Evolutionary conservation across 2,888 invertebrate genomes (phyloP).

Genomic region (Allolobophora icterica): DNA sequence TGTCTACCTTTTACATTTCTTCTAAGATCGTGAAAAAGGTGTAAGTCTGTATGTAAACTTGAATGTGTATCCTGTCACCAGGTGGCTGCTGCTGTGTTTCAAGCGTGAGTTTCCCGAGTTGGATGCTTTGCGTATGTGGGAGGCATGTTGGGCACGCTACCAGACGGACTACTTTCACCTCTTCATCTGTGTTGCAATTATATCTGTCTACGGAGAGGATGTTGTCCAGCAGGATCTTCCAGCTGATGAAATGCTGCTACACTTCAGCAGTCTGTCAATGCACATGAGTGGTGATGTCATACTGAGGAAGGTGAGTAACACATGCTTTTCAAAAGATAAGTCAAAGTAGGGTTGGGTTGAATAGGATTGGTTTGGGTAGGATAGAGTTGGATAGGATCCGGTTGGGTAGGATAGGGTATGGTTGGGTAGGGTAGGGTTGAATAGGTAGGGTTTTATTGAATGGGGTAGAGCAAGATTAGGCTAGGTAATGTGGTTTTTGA

Average conservation of each 20-base stretch:
- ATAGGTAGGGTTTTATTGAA: no score
- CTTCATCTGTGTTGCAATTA: conserved; percentile 89
- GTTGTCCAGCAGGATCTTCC: conserved; percentile 89
- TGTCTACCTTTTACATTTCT: no score
- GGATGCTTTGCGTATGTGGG: conserved; percentile 90
- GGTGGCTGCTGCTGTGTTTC: conserved; percentile 91
- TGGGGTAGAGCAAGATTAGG: neutral
- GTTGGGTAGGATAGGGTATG: neutral
- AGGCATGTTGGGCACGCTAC: conserved; percentile 96
- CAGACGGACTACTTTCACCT: conserved; percentile 94
- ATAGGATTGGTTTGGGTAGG: neutral
- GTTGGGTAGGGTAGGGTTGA: neutral
- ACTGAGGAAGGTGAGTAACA: conserved; percentile 74
- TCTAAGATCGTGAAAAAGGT: no score
- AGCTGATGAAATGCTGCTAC: conserved; percentile 91
- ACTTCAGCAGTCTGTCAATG: conserved; percentile 94
- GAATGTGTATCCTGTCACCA: conserved; percentile 41
- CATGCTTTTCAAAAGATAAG: neutral
- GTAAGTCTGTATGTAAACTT: no score
- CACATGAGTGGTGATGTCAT: conserved; percentile 94
- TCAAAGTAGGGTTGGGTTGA: neutral
- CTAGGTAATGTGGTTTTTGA: neutral
- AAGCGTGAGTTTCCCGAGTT: conserved; percentile 84
- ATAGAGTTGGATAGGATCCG: neutral
- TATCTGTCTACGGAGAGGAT: conserved; percentile 83